phyloP scores from a whole-genome alignment of 2,888 invertebrate species.

The Caradrina kadenii region DNA sequence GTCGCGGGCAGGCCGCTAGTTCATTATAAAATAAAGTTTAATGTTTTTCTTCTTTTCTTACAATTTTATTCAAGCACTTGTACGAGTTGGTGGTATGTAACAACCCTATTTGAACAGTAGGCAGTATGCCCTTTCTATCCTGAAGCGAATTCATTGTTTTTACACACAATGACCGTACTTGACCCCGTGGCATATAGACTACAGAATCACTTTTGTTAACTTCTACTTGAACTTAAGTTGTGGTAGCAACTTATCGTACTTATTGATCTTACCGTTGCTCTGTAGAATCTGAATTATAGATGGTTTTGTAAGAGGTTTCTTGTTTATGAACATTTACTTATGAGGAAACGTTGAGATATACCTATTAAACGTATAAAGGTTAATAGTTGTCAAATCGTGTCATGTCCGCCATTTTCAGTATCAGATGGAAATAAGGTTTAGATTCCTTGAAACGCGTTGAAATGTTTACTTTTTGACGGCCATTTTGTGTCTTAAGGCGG shows the following conservation, averaged over 20 bases:
- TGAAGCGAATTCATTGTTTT: conserved; percentile 55
- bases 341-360: too few species aligned
- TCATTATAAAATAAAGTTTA: too few species aligned
- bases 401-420: too few species aligned
- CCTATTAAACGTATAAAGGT: too few species aligned
- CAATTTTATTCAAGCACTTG: not conserved
- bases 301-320: not conserved
- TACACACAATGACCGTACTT: conserved; percentile 57
- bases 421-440: too few species aligned
- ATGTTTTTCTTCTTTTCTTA: not conserved
- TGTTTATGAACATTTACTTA: not conserved
- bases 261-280: conserved; percentile 26
- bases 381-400: too few species aligned
- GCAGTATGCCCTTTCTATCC: conserved; percentile 52
- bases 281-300: not conserved
- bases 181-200: conserved; percentile 54
- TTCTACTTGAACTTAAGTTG: conserved; percentile 19
- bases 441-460: too few species aligned
- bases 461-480: too few species aligned
- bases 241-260: conserved; percentile 20
- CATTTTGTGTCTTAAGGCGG: too few species aligned
- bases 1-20: too few species aligned
- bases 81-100: not conserved
- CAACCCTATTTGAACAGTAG: conserved; percentile 50
- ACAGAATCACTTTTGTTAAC: conserved; percentile 25